Percentiles rank a stretch among this genome's conserved stretches.
Conservation (phyloP, 2,113 vertebrate genomes). For the Ancistrus triradiatus region DNA sequence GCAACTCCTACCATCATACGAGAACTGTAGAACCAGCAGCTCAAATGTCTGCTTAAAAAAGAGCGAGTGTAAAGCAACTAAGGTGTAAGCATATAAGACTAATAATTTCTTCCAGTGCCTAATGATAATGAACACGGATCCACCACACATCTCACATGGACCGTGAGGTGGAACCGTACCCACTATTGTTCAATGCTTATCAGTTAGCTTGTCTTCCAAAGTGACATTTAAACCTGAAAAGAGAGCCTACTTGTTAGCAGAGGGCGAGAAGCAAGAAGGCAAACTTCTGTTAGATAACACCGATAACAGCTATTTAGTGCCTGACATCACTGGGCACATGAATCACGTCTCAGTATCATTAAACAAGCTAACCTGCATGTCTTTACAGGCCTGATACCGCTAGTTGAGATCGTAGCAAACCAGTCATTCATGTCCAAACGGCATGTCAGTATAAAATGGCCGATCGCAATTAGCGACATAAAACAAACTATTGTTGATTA, state of each 20-base stretch:
- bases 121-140: too few relatives aligned
- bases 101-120: too few relatives aligned
- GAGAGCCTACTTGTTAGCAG: conserved; percentile 13
- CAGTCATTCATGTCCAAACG: conserved; percentile 36
- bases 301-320: conserved; percentile 57
- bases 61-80: too few relatives aligned
- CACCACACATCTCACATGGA: neutral
- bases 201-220: too few relatives aligned
- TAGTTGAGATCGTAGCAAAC: conserved; percentile 3
- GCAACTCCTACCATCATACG: neutral
- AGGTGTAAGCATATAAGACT: too few relatives aligned
- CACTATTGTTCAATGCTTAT: too few relatives aligned
- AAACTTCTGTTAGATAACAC: conserved; percentile 45
- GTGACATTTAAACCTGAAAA: neutral
- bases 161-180: neutral
- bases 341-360: conserved; percentile 56
- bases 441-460: neutral
- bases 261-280: conserved; percentile 32
- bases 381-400: conserved; percentile 47
- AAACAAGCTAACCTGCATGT: conserved; percentile 60
- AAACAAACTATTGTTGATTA: too few relatives aligned
- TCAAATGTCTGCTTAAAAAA: neutral
- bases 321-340: conserved; percentile 52
- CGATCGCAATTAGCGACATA: too few relatives aligned
- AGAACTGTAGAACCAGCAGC: neutral